These are phyloP conservation scores for Sturnira hondurensis DNA, from an alignment of 2,113 vertebrate species.

Conservation along the genomic window DNA sequence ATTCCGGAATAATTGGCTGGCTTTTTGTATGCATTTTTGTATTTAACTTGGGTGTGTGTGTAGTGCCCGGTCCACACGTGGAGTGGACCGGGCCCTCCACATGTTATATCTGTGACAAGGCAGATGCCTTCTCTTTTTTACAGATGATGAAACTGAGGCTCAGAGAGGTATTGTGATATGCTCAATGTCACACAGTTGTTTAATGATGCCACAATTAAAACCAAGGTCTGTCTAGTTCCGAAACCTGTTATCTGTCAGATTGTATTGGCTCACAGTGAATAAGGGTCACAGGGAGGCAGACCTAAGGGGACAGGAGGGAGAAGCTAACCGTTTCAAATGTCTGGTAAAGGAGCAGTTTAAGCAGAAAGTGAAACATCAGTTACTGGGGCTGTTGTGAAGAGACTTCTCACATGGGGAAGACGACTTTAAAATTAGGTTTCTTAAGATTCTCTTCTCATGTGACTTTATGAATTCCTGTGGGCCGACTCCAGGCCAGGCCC, in stretches of 20 bases:
- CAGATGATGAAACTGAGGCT: background rate
- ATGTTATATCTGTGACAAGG: background rate
- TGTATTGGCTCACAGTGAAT: background rate
- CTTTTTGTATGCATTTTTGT: conserved; percentile 50
- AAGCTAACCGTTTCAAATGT: background rate
- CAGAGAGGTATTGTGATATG: background rate
- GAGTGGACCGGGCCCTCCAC: background rate
- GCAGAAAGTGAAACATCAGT: conserved; percentile 3
- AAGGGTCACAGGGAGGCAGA: background rate
- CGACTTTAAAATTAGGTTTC: background rate
- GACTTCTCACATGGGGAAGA: background rate
- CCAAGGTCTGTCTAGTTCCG: background rate
- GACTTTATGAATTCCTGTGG: background rate
- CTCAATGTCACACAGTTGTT: background rate
- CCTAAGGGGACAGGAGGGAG: background rate
- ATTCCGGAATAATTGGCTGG: conserved; percentile 65
- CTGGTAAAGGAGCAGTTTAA: background rate
- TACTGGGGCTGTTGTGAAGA: background rate
- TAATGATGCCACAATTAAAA: conserved; percentile 12
- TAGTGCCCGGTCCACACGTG: no score
- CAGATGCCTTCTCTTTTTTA: background rate
- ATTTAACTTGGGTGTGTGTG: background rate
- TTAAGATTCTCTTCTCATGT: background rate
- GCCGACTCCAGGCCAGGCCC: background rate
- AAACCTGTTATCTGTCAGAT: background rate